Evolutionary conservation across 2,888 invertebrate species (phyloP).

Genomic region (Auanema sp.): DNA sequence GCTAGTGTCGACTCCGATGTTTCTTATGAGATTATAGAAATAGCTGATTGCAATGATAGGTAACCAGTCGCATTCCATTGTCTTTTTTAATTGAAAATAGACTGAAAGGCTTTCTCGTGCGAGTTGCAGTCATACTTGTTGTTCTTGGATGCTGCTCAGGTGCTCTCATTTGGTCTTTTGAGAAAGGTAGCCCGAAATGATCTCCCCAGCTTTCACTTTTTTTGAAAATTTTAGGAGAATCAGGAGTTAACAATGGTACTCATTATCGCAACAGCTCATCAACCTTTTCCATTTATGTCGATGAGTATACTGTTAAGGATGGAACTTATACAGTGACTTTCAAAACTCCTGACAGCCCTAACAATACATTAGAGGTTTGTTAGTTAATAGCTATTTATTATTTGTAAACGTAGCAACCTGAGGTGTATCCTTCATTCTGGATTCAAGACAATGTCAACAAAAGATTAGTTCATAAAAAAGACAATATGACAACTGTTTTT

Average conservation of each 20-base stretch:
- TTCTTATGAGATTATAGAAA: slow-evolving; percentile 4
- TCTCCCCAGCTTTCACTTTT: too few species aligned
- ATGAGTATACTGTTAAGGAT: slow-evolving; percentile 31
- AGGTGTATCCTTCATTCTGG: slow-evolving; percentile 32
- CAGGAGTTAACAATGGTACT: slow-evolving; percentile 17
- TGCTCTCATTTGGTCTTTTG: slow-evolving; percentile 35
- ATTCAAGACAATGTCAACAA: slow-evolving; percentile 33
- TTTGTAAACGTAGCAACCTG: slow-evolving; percentile 18
- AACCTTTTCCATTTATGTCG: slow-evolving; percentile 34
- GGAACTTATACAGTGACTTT: slow-evolving; percentile 28
- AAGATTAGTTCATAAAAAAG: slow-evolving; percentile 29
- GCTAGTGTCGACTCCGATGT: slow-evolving; percentile 7
- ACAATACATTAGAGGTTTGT: slow-evolving; percentile 8
- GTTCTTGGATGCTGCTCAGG: slow-evolving; percentile 29
- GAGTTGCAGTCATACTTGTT: slow-evolving; percentile 24
- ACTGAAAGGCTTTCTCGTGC: slow-evolving; percentile 23
- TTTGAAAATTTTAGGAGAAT: slow-evolving; percentile 27
- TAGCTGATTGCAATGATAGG: slow-evolving; percentile 13
- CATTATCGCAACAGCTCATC: slow-evolving; percentile 28
- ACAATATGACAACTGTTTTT: slow-evolving; percentile 27
- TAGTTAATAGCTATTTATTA: not conserved
- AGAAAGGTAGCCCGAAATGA: slow-evolving; percentile 17
- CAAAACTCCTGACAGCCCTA: slow-evolving; percentile 21
- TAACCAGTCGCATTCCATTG: not conserved
- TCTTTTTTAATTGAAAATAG: slow-evolving; percentile 11